Conservation (phyloP, 2,888 invertebrate genomes). For the Scaptomyza reducta region DNA sequence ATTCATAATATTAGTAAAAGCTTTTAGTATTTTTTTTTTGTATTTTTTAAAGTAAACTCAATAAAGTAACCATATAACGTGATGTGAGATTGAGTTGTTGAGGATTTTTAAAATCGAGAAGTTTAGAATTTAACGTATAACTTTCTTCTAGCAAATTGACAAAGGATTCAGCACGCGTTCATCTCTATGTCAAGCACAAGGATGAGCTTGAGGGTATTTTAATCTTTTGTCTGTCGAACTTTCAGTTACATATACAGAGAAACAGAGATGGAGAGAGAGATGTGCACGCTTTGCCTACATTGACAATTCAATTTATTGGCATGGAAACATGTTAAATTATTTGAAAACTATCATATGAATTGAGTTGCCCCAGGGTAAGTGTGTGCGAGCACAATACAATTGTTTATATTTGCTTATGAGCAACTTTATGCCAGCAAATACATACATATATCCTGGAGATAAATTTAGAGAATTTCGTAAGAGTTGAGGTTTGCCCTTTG, state of each 20-base stretch:
- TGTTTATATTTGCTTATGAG: constrained; percentile 1
- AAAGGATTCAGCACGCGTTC: constrained; percentile 2
- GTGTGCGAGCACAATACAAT: background rate
- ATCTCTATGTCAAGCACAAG: background rate
- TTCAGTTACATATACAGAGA: constrained; percentile 14
- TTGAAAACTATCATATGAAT: constrained; percentile 51
- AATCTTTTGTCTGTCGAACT: constrained; percentile 26
- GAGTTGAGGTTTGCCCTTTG: constrained; percentile 1
- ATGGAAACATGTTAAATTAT: constrained; percentile 63
- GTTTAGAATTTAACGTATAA: too few relatives aligned
- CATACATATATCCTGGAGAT: background rate
- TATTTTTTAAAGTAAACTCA: too few relatives aligned
- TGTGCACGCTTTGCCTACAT: constrained; percentile 25
- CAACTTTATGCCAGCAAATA: constrained; percentile 2
- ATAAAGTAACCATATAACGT: too few relatives aligned
- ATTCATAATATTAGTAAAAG: too few relatives aligned
- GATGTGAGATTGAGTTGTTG: too few relatives aligned
- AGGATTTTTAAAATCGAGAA: too few relatives aligned
- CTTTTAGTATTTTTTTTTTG: too few relatives aligned
- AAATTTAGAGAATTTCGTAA: constrained; percentile 26
- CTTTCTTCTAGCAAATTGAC: too few relatives aligned
- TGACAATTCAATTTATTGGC: constrained; percentile 73
- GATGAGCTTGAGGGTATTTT: background rate
- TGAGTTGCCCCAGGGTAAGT: constrained; percentile 23
- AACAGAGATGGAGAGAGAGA: background rate